Base-by-base conservation (phyloP, 2,888 invertebrate genomes). In the Acleris cristana region DNA sequence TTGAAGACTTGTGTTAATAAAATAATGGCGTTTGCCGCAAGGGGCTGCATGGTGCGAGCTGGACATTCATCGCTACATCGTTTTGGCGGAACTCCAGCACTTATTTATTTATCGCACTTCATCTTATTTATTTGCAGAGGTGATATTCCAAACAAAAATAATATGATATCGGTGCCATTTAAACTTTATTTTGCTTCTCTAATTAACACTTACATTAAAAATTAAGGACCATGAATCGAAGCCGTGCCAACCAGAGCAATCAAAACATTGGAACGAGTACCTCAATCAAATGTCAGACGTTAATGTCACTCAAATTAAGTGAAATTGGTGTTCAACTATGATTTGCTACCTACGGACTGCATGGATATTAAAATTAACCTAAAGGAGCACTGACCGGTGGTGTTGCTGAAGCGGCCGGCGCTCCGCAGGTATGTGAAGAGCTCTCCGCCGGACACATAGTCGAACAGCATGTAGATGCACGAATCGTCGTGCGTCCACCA, bases 401-500 rank as follows among this genome's bases (percentile, higher is more conserved):
- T 95, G 78, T 97, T 96, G 77, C 96, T 95, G 92, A 99, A 99
- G 81, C 97, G 94, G 71, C 98, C 98, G 45, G 97, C 97, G 84
- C 97, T 98, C 76, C 99, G 94, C 73, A 99, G 93, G 87, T 99
- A 99, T 10, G 98, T 98, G 90, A 99, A 99, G 30, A 99, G 94
- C 88, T 99, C 99, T 12, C 99, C 99, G 14, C 99, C 98, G 74
- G 98, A 97, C 2, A 99, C 97, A 88, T 98, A 99, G 87, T 99
- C 99, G 85, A 99, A 96, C 69, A 99, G 94, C 99, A 99, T 99
- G 92, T 99, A 99, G 71, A 99, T 95, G 85, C 97, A 97, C 64
- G 96, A 95, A 78, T 96, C 95, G 85, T 99, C 99, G 84, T 97
- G 96, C 79, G 97, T 96, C 83, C 97, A 97, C 97, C 98, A 98